Percentiles rank a stretch among this genome's conserved stretches.
phyloP scores from a whole-genome alignment of 1,140 invertebrate genomes.

The Heliconius melpomene region DNA sequence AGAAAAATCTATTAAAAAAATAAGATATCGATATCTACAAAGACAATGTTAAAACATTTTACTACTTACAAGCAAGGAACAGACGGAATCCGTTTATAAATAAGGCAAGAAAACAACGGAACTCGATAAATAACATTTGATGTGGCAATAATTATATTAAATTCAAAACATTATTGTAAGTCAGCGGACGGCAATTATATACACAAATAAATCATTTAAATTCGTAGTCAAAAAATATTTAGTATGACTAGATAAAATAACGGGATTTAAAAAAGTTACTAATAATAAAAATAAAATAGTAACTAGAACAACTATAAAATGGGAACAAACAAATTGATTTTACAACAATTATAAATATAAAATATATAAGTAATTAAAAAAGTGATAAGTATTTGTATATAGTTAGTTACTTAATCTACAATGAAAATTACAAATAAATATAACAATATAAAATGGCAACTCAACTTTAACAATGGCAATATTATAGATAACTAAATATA shows the following conservation, averaged over 20 bases:
- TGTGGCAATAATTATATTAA: constrained; percentile 18
- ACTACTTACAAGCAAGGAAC: constrained; percentile 35
- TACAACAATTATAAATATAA: neutral
- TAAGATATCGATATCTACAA: neutral
- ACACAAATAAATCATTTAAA: constrained; percentile 16
- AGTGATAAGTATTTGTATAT: neutral
- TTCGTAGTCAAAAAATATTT: constrained; percentile 15
- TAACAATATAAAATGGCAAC: constrained; percentile 7
- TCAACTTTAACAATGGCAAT: neutral
- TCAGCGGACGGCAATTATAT: constrained; percentile 30
- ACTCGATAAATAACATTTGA: constrained; percentile 19
- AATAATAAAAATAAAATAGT: neutral
- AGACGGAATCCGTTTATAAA: constrained; percentile 32
- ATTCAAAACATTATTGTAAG: constrained; percentile 1
- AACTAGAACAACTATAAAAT: neutral
- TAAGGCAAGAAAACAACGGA: constrained; percentile 11
- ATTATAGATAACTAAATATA: neutral
- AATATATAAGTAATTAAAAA: neutral
- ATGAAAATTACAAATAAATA: neutral
- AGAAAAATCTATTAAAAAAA: neutral
- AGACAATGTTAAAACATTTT: neutral
- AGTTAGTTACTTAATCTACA: neutral
- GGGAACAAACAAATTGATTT: neutral
- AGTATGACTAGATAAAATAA: constrained; percentile 28
- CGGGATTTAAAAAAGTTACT: neutral